Evolutionary conservation across 2,797 vertebrate species (phyloP).

Genomic region (Balearica regulorum): DNA sequence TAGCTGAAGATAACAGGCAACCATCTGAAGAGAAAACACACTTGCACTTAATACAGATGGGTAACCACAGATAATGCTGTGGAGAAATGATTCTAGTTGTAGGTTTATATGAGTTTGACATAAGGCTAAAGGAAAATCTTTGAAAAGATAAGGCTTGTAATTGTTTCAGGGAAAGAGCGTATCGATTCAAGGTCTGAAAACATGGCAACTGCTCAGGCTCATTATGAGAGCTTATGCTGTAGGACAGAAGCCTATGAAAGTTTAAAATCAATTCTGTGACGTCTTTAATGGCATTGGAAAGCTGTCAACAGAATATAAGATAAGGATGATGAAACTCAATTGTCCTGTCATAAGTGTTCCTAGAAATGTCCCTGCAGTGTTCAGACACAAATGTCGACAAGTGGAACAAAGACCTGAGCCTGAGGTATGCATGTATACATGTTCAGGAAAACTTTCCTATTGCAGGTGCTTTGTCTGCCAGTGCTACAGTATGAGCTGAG

Average conservation of each 20-base stretch:
- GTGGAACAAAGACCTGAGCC: background rate
- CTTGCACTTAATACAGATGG: background rate
- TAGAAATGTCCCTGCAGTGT: background rate
- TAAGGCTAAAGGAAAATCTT: background rate
- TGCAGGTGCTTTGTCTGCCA: background rate
- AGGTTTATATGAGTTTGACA: background rate
- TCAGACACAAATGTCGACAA: background rate
- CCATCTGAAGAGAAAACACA: background rate
- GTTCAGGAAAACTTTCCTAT: background rate
- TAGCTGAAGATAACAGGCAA: background rate
- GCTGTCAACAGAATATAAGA: background rate
- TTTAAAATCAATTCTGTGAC: conserved; percentile 32
- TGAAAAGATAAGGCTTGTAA: background rate
- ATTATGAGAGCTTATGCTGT: conserved; percentile 9
- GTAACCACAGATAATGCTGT: background rate
- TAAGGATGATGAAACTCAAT: background rate
- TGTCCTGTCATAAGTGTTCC: background rate
- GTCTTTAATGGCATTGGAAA: conserved; percentile 7
- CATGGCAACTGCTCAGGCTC: background rate
- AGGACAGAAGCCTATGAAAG: background rate
- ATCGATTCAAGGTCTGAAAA: conserved; percentile 8
- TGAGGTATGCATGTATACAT: too few relatives aligned
- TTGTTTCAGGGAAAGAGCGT: background rate
- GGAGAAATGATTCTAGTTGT: background rate
- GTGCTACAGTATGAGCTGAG: background rate